These are phyloP conservation scores for Tyto alba DNA, from an alignment of 2,113 vertebrate species.

Conservation along the genomic window DNA sequence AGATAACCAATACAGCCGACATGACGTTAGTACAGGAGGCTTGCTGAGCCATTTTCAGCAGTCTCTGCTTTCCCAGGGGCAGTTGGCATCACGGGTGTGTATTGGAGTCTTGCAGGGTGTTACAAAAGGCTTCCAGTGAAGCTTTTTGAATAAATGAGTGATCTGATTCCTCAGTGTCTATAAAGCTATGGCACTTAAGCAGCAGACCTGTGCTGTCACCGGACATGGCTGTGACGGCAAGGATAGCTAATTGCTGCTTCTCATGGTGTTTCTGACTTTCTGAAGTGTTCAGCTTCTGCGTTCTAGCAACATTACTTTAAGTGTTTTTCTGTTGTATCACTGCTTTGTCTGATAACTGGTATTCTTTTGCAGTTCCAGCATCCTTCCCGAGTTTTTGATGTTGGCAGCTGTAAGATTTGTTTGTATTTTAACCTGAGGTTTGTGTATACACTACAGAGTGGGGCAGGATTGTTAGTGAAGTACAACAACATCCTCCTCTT, in stretches of 20 bases:
- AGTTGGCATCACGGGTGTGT: background rate
- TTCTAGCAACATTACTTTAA: background rate
- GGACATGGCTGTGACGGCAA: fast-evolving
- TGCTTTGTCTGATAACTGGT: background rate
- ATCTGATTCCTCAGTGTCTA: background rate
- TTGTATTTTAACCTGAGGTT: background rate
- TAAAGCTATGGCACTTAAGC: background rate
- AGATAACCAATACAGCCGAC: background rate
- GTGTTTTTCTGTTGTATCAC: background rate
- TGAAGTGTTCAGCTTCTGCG: background rate
- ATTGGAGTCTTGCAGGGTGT: background rate
- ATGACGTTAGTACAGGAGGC: background rate
- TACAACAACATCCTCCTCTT: background rate
- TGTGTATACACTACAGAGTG: background rate
- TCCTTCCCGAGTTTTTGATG: background rate
- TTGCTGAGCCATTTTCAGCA: background rate
- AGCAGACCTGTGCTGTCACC: background rate
- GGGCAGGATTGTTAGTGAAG: background rate
- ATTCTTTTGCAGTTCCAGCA: background rate
- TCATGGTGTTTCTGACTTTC: background rate
- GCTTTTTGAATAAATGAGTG: background rate
- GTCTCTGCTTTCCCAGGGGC: background rate
- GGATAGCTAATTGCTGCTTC: background rate
- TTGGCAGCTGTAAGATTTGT: background rate
- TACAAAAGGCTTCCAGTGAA: background rate